These are phyloP conservation scores for Rhopalosiphum maidis DNA, from an alignment of 1,140 invertebrate genomes.

Conservation along the genomic window DNA sequence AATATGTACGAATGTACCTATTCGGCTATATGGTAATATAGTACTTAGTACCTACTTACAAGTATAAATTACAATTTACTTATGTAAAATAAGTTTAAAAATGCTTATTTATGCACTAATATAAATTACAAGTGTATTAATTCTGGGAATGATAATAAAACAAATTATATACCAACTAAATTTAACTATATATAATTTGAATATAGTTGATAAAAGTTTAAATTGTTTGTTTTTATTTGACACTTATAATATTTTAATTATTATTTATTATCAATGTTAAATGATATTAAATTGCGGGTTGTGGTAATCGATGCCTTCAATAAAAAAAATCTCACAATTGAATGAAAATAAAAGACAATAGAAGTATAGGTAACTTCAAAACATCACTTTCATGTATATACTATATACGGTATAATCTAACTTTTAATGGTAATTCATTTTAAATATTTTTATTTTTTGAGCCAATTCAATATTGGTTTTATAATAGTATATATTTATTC, in stretches of 20 bases:
- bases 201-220: background rate
- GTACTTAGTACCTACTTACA: background rate
- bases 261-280: background rate
- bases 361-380: background rate
- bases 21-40: background rate
- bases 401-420: background rate
- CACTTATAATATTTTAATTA: background rate
- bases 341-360: background rate
- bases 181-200: background rate
- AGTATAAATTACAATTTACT: slow-evolving; percentile 18
- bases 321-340: background rate
- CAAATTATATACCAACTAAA: background rate
- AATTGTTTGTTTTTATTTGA: background rate
- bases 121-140: background rate
- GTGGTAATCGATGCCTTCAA: background rate
- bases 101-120: background rate
- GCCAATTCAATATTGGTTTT: background rate
- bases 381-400: background rate
- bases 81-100: background rate
- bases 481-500: background rate
- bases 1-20: background rate
- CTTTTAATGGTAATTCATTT: background rate
- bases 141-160: background rate
- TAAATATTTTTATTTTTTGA: background rate
- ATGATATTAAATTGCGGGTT: background rate